Evolutionary conservation across 2,113 vertebrate species (phyloP).

Genomic region (Oceanites oceanicus): DNA sequence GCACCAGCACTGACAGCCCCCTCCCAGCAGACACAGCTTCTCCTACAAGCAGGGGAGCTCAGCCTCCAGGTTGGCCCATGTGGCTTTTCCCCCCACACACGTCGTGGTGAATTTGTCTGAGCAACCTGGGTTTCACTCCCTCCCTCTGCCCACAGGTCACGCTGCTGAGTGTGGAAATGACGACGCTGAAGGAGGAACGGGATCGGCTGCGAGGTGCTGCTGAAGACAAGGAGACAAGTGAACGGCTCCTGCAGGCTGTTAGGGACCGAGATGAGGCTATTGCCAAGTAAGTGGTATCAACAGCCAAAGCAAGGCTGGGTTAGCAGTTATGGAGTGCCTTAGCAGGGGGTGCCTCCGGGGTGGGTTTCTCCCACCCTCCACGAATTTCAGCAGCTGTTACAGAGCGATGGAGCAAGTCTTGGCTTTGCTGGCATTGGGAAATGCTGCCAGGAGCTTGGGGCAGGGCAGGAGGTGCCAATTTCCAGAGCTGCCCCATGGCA

Average conservation of each 20-base stretch:
- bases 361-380: not conserved
- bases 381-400: not conserved
- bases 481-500: not conserved
- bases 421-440: not conserved
- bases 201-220: slow-evolving; percentile 81
- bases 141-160: slow-evolving; percentile 79
- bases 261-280: slow-evolving; percentile 95
- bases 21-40: not conserved
- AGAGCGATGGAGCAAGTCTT: not conserved
- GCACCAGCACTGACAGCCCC: not conserved
- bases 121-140: not conserved
- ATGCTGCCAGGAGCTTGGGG: not conserved
- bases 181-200: slow-evolving; percentile 86
- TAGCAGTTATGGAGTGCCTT: not conserved
- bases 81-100: fast-evolving
- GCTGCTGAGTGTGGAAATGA: slow-evolving; percentile 90
- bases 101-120: not conserved
- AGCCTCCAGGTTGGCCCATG: not conserved
- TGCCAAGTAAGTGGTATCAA: slow-evolving; percentile 81
- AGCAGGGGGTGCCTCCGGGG: not conserved
- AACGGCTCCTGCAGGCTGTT: slow-evolving; percentile 93
- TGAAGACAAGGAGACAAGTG: slow-evolving; percentile 85
- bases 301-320: not conserved
- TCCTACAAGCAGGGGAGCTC: not conserved
- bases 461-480: not conserved